These are phyloP conservation scores for Synchiropus splendidus DNA, from an alignment of 2,113 vertebrate genomes.

Conservation along the genomic window DNA sequence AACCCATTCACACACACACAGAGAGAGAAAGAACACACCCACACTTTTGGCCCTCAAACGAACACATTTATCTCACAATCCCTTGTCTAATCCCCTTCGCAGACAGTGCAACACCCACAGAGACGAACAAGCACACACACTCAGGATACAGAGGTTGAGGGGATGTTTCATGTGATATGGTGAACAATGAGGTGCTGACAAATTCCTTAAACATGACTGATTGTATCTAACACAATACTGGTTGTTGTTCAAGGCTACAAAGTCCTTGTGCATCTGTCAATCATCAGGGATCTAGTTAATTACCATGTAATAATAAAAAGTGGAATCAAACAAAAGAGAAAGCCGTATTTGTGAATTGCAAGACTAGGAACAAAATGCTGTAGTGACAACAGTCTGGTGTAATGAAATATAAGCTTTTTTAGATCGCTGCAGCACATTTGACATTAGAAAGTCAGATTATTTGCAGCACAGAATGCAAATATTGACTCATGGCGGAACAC, in stretches of 20 bases:
- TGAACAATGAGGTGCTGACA: constrained; percentile 41
- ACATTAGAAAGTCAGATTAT: no score
- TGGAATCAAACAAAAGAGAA: no score
- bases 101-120: not conserved
- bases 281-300: no score
- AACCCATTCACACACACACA: not conserved
- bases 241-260: not conserved
- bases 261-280: not conserved
- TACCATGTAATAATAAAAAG: no score
- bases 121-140: no score
- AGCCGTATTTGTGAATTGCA: no score
- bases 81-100: no score
- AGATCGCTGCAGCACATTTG: no score
- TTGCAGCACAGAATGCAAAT: constrained; percentile 8
- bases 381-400: no score
- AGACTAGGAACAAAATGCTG: no score
- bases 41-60: not conserved
- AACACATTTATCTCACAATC: no score
- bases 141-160: constrained; percentile 27
- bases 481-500: constrained; percentile 21
- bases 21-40: constrained; percentile 2
- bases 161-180: constrained; percentile 32
- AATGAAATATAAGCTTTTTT: no score
- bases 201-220: constrained; percentile 5
- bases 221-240: not conserved